Evolutionary conservation across 2,113 vertebrate genomes (phyloP), one percentile per base, ranked within the genome.

Genomic region (Catagonus wagneri): DNA sequence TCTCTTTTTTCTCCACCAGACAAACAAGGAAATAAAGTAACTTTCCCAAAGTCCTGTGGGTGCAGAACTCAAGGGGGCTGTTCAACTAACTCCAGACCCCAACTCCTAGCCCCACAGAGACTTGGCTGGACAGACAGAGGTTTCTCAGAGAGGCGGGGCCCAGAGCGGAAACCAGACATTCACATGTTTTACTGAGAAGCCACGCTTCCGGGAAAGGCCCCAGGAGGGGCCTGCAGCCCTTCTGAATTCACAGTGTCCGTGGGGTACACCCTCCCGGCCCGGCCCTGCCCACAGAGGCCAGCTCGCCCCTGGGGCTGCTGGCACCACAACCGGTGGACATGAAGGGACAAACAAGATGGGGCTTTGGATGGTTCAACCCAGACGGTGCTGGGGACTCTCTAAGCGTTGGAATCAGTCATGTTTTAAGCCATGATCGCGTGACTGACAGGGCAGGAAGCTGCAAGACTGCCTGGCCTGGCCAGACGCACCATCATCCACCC

Each of bases 161-260:
- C 44, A 75, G 65, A 8, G 8, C 50, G 29, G 32, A 90, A 72
- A 25, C 34, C 3, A 78, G 80, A 68, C 1, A 1, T 27, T 90
- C 50, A 58, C 58, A 27, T 25, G 34, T 39, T 75, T 79, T n/a
- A 68, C 74, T 34, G 61, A 75, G 83, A 95, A 97, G 74, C 27
- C 36, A 66, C 34, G 12, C 63, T 96, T 97, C 87, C 0, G 1
- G 52, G 54, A 89, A 80, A 83, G 54, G n/a, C 19, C 76, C 74
- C 75, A 8, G 14, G 76, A 61, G n/a, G 14, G 39, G 61, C 36
- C 12, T 23, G 22, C 12, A 90, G 22, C 5, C 68, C 36, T n/a
- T 66, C 6, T 39, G 69, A 74, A 60, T 72, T 54, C 61, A 60
- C 39, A 50, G 29, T 20, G n/a, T 84, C 60, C 29, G 1, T 25